Evolutionary conservation across 2,797 vertebrate genomes (phyloP).

Genomic region (Gymnodraco acuticeps): DNA sequence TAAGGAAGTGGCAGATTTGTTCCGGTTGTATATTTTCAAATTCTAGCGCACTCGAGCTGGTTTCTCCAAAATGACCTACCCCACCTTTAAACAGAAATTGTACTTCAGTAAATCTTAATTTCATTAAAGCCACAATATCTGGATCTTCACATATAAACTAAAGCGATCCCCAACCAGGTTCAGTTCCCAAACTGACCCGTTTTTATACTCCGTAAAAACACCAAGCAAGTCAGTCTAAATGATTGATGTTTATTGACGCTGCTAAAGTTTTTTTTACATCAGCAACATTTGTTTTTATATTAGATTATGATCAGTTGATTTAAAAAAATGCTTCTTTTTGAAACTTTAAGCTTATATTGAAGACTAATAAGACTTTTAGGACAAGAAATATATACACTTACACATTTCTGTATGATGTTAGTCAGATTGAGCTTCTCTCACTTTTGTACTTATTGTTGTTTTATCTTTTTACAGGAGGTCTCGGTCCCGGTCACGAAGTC

Average conservation of each 20-base stretch:
- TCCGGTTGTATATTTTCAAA: too few species aligned
- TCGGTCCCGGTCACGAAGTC: constrained; percentile 87
- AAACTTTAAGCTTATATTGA: not conserved
- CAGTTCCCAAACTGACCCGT: not conserved
- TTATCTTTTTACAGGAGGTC: constrained; percentile 78
- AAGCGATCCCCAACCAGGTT: too few species aligned
- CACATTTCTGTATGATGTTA: not conserved
- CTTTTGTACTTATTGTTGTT: not conserved
- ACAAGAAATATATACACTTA: not conserved
- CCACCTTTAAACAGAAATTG: not conserved
- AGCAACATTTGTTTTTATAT: not conserved
- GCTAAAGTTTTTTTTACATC: not conserved
- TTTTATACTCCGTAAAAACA: not conserved
- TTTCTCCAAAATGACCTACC: too few species aligned
- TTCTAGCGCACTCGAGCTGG: too few species aligned
- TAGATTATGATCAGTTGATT: not conserved
- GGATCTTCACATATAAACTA: too few species aligned
- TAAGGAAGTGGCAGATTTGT: too few species aligned
- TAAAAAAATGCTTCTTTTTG: not conserved
- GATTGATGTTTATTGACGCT: not conserved
- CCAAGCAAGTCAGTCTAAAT: not conserved
- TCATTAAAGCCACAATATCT: too few species aligned
- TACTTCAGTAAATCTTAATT: not conserved
- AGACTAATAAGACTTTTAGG: not conserved
- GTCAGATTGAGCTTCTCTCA: not conserved